These are phyloP conservation scores for Drosophila arawakana DNA, from an alignment of 1,140 invertebrate species.

Conservation along the genomic window DNA sequence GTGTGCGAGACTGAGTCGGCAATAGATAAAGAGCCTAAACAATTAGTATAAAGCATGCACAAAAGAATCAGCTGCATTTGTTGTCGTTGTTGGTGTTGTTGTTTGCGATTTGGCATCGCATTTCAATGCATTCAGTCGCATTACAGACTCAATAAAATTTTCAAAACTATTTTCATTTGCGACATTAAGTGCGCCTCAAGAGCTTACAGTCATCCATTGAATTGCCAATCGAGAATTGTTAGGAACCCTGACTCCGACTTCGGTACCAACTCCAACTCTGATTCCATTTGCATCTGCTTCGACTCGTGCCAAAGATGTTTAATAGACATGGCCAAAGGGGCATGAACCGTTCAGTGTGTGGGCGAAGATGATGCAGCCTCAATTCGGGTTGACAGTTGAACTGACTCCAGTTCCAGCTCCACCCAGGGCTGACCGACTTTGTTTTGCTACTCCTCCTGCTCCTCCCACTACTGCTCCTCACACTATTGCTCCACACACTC, in stretches of 20 bases:
- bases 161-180: constrained; percentile 55
- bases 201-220: constrained; percentile 19
- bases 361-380: constrained; percentile 55
- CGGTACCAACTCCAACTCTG: constrained; percentile 16
- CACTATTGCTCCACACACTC: background rate
- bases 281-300: background rate
- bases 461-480: background rate
- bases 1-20: constrained; percentile 12
- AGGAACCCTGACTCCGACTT: background rate
- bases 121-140: constrained; percentile 37
- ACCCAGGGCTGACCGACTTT: constrained; percentile 35
- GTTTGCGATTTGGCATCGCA: constrained; percentile 6
- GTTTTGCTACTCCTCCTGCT: constrained; percentile 38
- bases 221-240: constrained; percentile 16
- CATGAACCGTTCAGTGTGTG: constrained; percentile 52
- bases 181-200: constrained; percentile 20
- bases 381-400: constrained; percentile 74
- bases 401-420: constrained; percentile 40
- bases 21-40: constrained; percentile 28
- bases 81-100: constrained; percentile 14
- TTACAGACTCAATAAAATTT: constrained; percentile 65
- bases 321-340: constrained; percentile 50
- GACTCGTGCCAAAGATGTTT: constrained; percentile 76
- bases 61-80: constrained; percentile 28
- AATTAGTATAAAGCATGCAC: constrained; percentile 71